These are phyloP conservation scores for Centropyge bicolor DNA, from an alignment of 2,797 vertebrate species.

Conservation along the genomic window DNA sequence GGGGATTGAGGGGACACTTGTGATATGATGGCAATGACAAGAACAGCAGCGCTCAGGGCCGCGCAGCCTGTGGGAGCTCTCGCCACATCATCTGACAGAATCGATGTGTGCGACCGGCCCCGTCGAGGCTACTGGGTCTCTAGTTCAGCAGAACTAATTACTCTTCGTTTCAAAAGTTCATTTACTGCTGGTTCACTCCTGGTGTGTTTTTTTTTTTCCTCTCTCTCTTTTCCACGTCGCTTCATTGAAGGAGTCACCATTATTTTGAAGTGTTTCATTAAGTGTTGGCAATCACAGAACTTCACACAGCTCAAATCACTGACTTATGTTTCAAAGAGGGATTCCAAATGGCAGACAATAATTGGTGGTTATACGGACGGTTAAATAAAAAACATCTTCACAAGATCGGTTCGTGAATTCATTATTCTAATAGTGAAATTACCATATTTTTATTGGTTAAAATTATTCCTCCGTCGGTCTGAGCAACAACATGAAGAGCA, in stretches of 20 bases:
- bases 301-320: constrained; percentile 33
- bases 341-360: constrained; percentile 27
- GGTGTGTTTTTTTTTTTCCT: constrained; percentile 9
- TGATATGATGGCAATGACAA: constrained; percentile 65
- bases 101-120: constrained; percentile 55
- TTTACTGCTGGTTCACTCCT: constrained; percentile 50
- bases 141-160: constrained; percentile 72
- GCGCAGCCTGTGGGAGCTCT: constrained; percentile 41
- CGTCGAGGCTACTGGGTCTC: constrained; percentile 47
- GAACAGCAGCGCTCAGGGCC: constrained; percentile 31
- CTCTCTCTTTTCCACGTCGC: background rate
- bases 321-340: constrained; percentile 33
- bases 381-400: constrained; percentile 1
- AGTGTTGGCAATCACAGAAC: constrained; percentile 44
- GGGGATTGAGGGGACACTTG: constrained; percentile 63
- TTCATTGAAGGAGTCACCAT: constrained; percentile 32
- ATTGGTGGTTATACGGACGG: background rate
- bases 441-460: background rate
- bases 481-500: constrained; percentile 4
- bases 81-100: constrained; percentile 62
- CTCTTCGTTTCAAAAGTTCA: constrained; percentile 65
- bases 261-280: constrained; percentile 61
- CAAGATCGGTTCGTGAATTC: background rate
- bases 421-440: constrained; percentile 7
- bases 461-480: background rate